Conservation (phyloP, 2,797 vertebrate genomes). For the Danio choprae region DNA sequence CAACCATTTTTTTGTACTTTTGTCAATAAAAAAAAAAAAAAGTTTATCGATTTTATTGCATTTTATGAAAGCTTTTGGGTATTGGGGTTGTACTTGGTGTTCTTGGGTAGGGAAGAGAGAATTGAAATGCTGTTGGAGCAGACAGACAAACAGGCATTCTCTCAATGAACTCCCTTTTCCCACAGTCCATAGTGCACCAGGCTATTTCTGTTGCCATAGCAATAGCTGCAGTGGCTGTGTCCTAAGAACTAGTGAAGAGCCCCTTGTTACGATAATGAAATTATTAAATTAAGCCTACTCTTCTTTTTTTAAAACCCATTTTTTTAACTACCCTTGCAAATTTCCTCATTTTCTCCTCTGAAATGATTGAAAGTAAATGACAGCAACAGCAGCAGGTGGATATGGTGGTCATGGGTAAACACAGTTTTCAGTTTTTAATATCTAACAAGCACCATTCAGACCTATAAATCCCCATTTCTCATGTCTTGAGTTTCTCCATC, state of each 20-base stretch:
- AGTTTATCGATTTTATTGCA: too few relatives aligned
- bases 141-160: slow-evolving; percentile 29
- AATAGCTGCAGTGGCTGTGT: slow-evolving; percentile 47
- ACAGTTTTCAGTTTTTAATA: background rate
- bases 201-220: slow-evolving; percentile 45
- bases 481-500: slow-evolving; percentile 46
- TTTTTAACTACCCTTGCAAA: slow-evolving; percentile 22
- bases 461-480: slow-evolving; percentile 23
- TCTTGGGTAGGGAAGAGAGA: background rate
- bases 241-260: slow-evolving; percentile 36
- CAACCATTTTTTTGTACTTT: too few relatives aligned
- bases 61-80: too few relatives aligned
- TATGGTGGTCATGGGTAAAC: background rate
- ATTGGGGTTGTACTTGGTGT: background rate
- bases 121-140: slow-evolving; percentile 10
- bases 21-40: too few relatives aligned
- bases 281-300: background rate
- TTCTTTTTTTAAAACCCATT: background rate
- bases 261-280: background rate
- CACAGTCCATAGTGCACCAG: slow-evolving; percentile 32
- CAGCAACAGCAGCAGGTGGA: background rate
- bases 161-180: slow-evolving; percentile 22
- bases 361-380: slow-evolving; percentile 58
- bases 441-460: background rate
- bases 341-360: slow-evolving; percentile 51